phyloP scores from a whole-genome alignment of 2,888 invertebrate species.

The Drepana falcataria region DNA sequence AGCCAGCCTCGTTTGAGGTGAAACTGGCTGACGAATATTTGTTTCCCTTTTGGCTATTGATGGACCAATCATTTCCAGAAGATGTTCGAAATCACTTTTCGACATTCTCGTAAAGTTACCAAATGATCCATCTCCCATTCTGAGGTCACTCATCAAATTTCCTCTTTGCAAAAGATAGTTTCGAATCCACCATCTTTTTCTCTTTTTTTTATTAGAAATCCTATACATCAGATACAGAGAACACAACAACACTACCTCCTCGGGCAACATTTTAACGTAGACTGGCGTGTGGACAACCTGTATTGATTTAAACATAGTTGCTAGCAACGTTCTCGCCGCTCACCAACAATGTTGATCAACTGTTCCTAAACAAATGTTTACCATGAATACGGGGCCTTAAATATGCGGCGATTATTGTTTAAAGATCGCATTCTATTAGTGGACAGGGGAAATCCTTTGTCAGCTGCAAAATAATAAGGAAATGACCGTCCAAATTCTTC shows the following conservation, averaged over 20 bases:
- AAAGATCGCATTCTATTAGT: too few relatives aligned
- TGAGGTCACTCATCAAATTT: constrained; percentile 22
- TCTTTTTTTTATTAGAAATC: constrained; percentile 12
- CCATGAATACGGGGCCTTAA: neutral
- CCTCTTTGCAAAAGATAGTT: constrained; percentile 18
- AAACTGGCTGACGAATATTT: constrained; percentile 22
- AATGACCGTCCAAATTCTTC: too few relatives aligned
- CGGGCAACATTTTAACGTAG: constrained; percentile 8
- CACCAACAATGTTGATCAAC: neutral
- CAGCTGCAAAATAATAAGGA: too few relatives aligned
- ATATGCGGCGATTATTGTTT: too few relatives aligned
- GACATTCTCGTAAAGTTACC: constrained; percentile 22
- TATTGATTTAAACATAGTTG: constrained; percentile 8
- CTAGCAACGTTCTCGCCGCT: constrained; percentile 7
- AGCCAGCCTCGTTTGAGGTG: constrained; percentile 19
- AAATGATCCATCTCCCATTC: constrained; percentile 21
- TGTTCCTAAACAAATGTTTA: neutral
- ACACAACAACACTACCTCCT: constrained; percentile 9
- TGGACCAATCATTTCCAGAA: constrained; percentile 20
- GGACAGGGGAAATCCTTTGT: too few relatives aligned
- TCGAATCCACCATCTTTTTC: constrained; percentile 17
- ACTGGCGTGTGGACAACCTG: constrained; percentile 6
- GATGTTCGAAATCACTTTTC: constrained; percentile 24
- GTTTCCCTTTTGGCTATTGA: constrained; percentile 20
- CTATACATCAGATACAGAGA: constrained; percentile 8